A percentile compares a stretch with the other conserved stretches of the same genome.
phyloP scores from a whole-genome alignment of 2,113 vertebrate genomes.

The Hemichromis elongatus region DNA sequence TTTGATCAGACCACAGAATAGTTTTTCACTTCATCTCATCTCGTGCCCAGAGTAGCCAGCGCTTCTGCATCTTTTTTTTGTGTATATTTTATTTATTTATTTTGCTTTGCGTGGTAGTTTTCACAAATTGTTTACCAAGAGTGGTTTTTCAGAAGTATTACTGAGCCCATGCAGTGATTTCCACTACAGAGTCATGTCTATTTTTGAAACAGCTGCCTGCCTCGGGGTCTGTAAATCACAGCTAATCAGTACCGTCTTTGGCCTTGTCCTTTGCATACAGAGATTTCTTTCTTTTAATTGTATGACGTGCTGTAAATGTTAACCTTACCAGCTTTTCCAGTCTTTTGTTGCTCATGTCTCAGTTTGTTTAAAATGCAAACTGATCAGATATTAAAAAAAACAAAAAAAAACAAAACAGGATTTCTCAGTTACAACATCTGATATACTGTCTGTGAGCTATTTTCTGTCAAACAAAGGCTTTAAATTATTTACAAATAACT shows the following conservation, averaged over 20 bases:
- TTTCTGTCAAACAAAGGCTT: neutral
- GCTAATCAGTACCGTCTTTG: neutral
- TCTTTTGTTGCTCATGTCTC: neutral
- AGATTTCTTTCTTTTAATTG: neutral
- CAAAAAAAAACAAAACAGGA: neutral
- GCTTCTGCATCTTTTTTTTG: neutral
- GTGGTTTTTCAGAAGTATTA: neutral
- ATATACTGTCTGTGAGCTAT: neutral
- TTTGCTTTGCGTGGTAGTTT: neutral
- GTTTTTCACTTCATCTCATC: neutral
- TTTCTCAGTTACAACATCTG: neutral
- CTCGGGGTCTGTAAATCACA: neutral
- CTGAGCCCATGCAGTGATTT: neutral
- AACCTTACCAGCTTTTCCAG: neutral
- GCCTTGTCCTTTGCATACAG: neutral
- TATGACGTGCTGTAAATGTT: neutral
- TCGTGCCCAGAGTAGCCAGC: neutral
- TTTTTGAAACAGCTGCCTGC: neutral
- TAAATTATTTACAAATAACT: neutral
- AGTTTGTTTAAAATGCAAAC: neutral
- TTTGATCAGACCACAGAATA: neutral
- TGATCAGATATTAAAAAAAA: neutral
- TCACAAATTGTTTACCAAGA: neutral
- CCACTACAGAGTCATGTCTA: neutral
- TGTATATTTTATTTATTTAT: neutral